Percentiles rank a stretch among this genome's conserved stretches.
These are phyloP conservation scores for Scaptomyza cyrtandrae DNA, from an alignment of 2,888 invertebrate genomes.

Conservation along the genomic window DNA sequence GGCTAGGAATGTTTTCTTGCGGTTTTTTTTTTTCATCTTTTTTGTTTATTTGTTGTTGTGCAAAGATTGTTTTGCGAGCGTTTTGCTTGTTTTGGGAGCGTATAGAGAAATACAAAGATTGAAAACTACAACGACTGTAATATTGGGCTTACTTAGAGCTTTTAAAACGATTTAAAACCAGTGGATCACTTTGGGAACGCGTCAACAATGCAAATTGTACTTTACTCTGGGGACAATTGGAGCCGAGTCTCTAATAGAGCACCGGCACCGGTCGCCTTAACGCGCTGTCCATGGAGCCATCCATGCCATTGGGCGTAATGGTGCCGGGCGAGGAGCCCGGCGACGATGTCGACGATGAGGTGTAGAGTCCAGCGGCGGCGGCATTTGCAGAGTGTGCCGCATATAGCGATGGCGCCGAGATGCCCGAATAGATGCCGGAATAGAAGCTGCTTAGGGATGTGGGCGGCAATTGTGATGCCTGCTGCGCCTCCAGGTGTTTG, in stretches of 20 bases:
- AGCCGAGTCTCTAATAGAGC: conserved; percentile 76
- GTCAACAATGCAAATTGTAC: conserved; percentile 76
- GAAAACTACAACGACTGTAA: conserved; percentile 46
- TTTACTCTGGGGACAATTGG: conserved; percentile 65
- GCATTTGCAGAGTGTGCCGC: conserved; percentile 84
- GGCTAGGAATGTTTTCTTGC: conserved; percentile 70
- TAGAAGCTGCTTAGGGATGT: conserved; percentile 84
- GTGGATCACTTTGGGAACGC: conserved; percentile 78
- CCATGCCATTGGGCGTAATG: conserved; percentile 83
- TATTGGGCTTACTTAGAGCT: conserved; percentile 74
- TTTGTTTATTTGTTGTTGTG: conserved; percentile 33
- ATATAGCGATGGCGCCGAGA: conserved; percentile 83
- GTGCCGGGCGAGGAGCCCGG: conserved; percentile 84
- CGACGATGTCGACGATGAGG: conserved; percentile 84
- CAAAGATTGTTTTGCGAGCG: conserved; percentile 69
- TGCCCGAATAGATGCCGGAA: conserved; percentile 84
- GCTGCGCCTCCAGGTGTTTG: conserved; percentile 82
- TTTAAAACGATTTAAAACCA: conserved; percentile 77
- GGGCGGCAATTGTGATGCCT: conserved; percentile 83
- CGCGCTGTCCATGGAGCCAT: conserved; percentile 82
- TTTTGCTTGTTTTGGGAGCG: conserved; percentile 25
- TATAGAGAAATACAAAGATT: conserved; percentile 20
- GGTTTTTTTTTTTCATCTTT: not conserved
- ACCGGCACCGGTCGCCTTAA: conserved; percentile 84
- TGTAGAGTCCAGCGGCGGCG: conserved; percentile 83